These are phyloP conservation scores for Melinaea marsaeus DNA, from an alignment of 2,888 invertebrate species.

Conservation along the genomic window DNA sequence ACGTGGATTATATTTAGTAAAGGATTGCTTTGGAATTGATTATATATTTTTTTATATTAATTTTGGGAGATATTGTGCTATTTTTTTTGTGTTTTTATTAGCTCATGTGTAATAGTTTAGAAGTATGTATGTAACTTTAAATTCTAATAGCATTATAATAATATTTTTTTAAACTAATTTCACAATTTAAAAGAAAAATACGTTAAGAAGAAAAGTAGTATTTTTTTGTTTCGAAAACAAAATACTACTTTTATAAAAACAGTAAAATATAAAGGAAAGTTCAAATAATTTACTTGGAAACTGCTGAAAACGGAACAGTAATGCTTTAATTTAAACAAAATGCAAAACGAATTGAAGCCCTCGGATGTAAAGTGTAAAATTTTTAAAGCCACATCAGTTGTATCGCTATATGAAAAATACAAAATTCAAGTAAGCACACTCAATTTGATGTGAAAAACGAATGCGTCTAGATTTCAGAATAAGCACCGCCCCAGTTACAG, in stretches of 20 bases:
- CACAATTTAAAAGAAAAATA: no score
- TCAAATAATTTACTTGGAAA: slow-evolving; percentile 4
- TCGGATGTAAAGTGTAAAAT: slow-evolving; percentile 4
- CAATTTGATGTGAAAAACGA: slow-evolving; percentile 23
- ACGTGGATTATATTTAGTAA: no score
- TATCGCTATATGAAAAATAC: neutral
- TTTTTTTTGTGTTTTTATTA: no score
- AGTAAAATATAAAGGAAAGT: neutral
- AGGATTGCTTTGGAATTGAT: no score
- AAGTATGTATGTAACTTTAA: no score
- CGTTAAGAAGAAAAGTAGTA: no score
- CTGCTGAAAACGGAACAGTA: slow-evolving; percentile 3
- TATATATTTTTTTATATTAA: no score
- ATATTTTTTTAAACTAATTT: no score
- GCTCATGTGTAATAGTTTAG: no score
- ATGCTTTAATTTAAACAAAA: slow-evolving; percentile 3
- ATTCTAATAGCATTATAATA: no score
- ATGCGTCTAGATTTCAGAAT: slow-evolving; percentile 22
- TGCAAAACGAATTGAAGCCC: slow-evolving; percentile 1
- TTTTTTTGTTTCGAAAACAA: neutral
- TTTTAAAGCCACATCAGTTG: slow-evolving; percentile 11
- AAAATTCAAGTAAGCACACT: slow-evolving; percentile 16
- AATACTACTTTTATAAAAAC: neutral
- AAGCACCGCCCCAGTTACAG: slow-evolving; percentile 29
- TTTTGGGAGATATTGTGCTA: no score